Evolutionary conservation across 2,888 invertebrate genomes (phyloP).

Genomic region (Agrotis segetum): DNA sequence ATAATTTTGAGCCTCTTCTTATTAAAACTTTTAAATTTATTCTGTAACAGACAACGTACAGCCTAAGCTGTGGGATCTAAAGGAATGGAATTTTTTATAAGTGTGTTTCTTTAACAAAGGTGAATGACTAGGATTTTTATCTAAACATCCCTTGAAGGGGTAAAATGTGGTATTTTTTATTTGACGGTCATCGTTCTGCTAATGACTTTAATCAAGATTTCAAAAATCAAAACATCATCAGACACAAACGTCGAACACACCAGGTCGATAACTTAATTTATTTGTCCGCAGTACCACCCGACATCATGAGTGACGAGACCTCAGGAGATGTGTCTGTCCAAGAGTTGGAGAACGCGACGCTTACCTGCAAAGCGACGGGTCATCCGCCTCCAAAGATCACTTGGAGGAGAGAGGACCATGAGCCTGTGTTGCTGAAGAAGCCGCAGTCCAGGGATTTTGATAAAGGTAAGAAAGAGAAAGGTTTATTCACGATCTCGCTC

Average conservation of each 20-base stretch:
- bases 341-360: conserved; percentile 95
- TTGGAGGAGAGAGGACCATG: conserved; percentile 95
- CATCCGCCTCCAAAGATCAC: conserved; percentile 95
- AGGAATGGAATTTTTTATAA: no score
- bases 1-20: background rate
- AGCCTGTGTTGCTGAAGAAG: conserved; percentile 91
- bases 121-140: background rate
- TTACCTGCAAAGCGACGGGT: conserved; percentile 96
- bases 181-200: no score
- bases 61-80: background rate
- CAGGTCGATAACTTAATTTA: background rate
- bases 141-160: no score
- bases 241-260: background rate
- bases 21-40: background rate
- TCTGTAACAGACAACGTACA: background rate
- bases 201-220: no score
- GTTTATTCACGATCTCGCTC: no score
- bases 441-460: conserved; percentile 86
- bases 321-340: conserved; percentile 95
- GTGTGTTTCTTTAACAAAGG: no score
- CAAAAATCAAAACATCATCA: background rate
- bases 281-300: conserved; percentile 93
- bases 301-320: conserved; percentile 94
- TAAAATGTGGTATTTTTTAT: background rate
- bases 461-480: conserved; percentile 76